Evolutionary conservation across 2,113 vertebrate genomes (phyloP).

Genomic region (Heptranchias perlo): DNA sequence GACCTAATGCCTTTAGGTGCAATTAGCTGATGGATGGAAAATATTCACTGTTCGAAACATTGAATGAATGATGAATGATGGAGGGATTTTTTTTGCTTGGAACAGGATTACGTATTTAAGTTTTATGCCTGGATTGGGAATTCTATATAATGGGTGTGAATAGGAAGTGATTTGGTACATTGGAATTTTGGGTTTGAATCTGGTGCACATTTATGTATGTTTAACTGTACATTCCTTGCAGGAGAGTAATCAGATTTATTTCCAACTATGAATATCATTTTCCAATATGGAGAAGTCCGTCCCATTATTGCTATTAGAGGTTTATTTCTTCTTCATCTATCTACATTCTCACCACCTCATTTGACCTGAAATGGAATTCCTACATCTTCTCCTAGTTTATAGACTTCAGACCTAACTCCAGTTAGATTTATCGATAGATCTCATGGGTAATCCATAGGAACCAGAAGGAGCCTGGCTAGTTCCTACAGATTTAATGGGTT

Average conservation of each 20-base stretch:
- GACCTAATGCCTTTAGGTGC: constrained; percentile 14
- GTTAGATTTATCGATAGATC: too few relatives aligned
- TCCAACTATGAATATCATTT: neutral
- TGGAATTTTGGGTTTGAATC: constrained; percentile 29
- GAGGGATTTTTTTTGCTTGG: constrained; percentile 1
- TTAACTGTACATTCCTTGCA: constrained; percentile 28
- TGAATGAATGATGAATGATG: constrained; percentile 23
- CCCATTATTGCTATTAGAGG: neutral
- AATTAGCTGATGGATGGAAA: constrained; percentile 18
- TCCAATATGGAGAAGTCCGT: neutral
- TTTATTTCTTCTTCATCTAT: neutral
- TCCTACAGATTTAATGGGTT: too few relatives aligned
- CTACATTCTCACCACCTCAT: neutral
- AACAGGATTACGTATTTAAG: constrained; percentile 27
- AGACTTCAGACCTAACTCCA: neutral
- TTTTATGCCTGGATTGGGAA: constrained; percentile 32
- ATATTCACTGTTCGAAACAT: neutral
- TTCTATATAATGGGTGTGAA: constrained; percentile 27
- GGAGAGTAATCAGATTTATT: constrained; percentile 11
- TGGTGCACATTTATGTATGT: constrained; percentile 14
- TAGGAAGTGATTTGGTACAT: constrained; percentile 36
- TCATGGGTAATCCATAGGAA: too few relatives aligned
- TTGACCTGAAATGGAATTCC: neutral
- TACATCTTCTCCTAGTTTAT: neutral
- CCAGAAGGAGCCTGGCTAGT: too few relatives aligned